Evolutionary conservation across 64 coral and sea anemone species (phyloP).

Genomic region (Exaiptasia diaphana): DNA sequence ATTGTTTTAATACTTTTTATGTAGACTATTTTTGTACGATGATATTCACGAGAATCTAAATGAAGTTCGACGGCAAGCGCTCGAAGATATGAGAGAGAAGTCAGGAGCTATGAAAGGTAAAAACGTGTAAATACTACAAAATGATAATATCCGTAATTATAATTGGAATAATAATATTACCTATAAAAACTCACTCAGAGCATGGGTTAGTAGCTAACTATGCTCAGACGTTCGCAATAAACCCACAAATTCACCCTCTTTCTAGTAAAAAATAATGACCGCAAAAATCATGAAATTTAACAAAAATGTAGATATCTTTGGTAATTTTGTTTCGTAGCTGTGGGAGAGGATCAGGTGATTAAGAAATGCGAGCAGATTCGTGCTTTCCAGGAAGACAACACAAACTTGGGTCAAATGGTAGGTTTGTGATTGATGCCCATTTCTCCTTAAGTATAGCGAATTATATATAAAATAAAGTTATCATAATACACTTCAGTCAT

Average conservation of each 20-base stretch:
- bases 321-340: background rate
- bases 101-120: constrained; percentile 94
- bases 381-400: constrained; percentile 84
- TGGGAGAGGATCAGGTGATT: constrained; percentile 19
- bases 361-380: constrained; percentile 88
- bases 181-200: background rate
- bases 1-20: too few relatives aligned
- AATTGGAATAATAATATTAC: background rate
- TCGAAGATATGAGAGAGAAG: constrained; percentile 96
- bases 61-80: constrained; percentile 85
- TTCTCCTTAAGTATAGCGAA: background rate
- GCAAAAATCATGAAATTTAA: too few relatives aligned
- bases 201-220: too few relatives aligned
- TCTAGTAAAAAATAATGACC: too few relatives aligned
- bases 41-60: constrained; percentile 86
- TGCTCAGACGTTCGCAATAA: too few relatives aligned
- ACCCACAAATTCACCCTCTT: too few relatives aligned
- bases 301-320: too few relatives aligned
- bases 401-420: constrained; percentile 83
- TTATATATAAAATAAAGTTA: background rate
- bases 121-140: too few relatives aligned
- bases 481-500: background rate
- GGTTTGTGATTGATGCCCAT: background rate
- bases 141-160: background rate
- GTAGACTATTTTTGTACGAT: constrained; percentile 85